phyloP scores from a whole-genome alignment of 1,140 invertebrate species.

The Drosophila sucinea region DNA sequence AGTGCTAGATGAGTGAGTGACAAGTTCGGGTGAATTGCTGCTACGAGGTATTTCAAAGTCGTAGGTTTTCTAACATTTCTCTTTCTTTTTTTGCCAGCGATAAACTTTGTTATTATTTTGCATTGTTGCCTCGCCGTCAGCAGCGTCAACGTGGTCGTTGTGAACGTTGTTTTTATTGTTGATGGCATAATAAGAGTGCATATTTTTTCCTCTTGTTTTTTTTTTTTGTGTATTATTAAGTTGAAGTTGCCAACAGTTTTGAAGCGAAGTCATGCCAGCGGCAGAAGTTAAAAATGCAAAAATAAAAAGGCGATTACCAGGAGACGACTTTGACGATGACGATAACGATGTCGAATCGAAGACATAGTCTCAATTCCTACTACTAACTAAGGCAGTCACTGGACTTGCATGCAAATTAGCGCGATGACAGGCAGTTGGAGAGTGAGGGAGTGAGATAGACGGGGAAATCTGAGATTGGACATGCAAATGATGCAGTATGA shows the following conservation, averaged over 20 bases:
- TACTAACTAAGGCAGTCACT: conserved; percentile 15
- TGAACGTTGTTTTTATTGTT: conserved; percentile 70
- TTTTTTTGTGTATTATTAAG: conserved; percentile 58
- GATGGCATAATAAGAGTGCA: conserved; percentile 76
- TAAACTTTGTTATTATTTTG: conserved; percentile 25
- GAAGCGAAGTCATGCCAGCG: conserved; percentile 39
- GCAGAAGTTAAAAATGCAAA: conserved; percentile 51
- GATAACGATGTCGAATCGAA: conserved; percentile 16
- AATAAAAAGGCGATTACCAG: conserved; percentile 42
- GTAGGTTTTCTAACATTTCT: conserved; percentile 18
- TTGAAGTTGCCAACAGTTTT: conserved; percentile 74
- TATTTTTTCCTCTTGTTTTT: conserved; percentile 40
- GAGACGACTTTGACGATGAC: neutral
- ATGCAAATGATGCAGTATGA: conserved; percentile 35
- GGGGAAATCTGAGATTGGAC: conserved; percentile 13
- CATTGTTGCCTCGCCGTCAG: conserved; percentile 30
- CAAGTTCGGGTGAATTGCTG: neutral
- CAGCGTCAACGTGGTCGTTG: conserved; percentile 21
- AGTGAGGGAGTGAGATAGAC: neutral
- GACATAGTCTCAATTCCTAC: conserved; percentile 14
- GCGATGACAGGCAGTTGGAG: neutral
- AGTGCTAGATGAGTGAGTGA: too few relatives aligned
- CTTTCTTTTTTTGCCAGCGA: neutral
- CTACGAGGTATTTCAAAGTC: conserved; percentile 27
- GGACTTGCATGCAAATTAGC: conserved; percentile 37